Base-by-base conservation (phyloP, 2,888 invertebrate species). In the Drepanosiphum platanoidis region DNA sequence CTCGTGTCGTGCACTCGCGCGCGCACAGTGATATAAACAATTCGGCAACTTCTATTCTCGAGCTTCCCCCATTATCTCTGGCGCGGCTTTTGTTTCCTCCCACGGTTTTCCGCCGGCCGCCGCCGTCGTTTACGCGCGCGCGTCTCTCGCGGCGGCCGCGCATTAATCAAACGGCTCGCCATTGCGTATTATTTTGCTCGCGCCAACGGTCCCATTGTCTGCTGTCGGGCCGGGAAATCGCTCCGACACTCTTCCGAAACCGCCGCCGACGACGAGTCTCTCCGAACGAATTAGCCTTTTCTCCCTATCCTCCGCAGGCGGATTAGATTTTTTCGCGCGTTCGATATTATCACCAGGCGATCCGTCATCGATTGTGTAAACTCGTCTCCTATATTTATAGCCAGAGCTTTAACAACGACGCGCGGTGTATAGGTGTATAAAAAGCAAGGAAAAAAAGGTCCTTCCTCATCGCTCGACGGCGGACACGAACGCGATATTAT, bases 41-140 rank as follows among this genome's bases (percentile, higher is more conserved):
- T 84, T 68, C 84, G 84, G 84, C 36, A 68, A 84, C 75, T 84
- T 77, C 84, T 58, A 34, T 58, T 84, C 75, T 68, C 46, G 36
- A 34, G 66, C 72, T 74, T 52, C 39, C 75, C 68, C 75, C 68
- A 68, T 84, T 77, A 84, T 77, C 61, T 74, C 34, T 11, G n/a
- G 34, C 13, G 46, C 13, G 83, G 75, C 83, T 75, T 83, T 75
- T 84, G 83, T 75, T 52, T 52, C 30, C 36, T 71, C 46, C 30
- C 36, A 30, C 22, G 22, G 2, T 78, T 30, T 1, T 39, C 11
- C 3, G 11, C 36, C 27, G 18, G 4, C 42, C 46, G 1, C n/a
- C 66, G 79, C 18, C 61, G 9, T 15, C 72, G 27, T 8, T 18
- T 22, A 11, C 15, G 3, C 52, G 52, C 52, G 1, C 22, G 22